phyloP scores from a whole-genome alignment of 2,888 invertebrate species.

The Dorcus hopei region DNA sequence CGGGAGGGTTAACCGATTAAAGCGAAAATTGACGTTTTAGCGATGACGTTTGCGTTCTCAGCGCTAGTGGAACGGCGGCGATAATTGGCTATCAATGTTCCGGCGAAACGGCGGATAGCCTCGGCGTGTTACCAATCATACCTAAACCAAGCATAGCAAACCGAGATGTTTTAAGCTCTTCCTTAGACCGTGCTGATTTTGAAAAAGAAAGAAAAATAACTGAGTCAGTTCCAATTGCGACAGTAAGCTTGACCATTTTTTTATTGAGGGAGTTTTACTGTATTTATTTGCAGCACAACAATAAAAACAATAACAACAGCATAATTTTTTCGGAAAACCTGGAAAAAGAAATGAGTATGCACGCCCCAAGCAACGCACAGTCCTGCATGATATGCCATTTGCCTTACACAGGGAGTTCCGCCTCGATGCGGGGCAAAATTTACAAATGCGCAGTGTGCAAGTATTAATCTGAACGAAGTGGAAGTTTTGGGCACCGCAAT shows the following conservation, averaged over 20 bases:
- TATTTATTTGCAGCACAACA: neutral
- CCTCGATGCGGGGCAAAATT: constrained; percentile 72
- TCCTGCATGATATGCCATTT: constrained; percentile 64
- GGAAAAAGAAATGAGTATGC: too few species aligned
- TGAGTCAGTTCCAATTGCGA: constrained; percentile 3
- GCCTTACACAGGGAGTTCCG: constrained; percentile 72
- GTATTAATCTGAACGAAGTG: constrained; percentile 44
- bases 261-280: too few species aligned
- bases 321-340: too few species aligned
- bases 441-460: constrained; percentile 70
- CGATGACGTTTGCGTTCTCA: constrained; percentile 92
- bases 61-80: constrained; percentile 92
- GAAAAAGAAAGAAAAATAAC: constrained; percentile 44
- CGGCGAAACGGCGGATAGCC: constrained; percentile 36
- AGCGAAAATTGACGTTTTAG: constrained; percentile 51
- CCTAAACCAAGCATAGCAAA: constrained; percentile 23
- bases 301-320: neutral
- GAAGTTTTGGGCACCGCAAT: too few species aligned
- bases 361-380: neutral
- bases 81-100: constrained; percentile 63
- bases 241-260: too few species aligned
- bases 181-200: constrained; percentile 53
- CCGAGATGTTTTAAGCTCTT: constrained; percentile 51
- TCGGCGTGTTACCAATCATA: constrained; percentile 32
- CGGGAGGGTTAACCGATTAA: too few species aligned